Conservation (phyloP, 2,888 invertebrate species). For the Hybos culiciformis region DNA sequence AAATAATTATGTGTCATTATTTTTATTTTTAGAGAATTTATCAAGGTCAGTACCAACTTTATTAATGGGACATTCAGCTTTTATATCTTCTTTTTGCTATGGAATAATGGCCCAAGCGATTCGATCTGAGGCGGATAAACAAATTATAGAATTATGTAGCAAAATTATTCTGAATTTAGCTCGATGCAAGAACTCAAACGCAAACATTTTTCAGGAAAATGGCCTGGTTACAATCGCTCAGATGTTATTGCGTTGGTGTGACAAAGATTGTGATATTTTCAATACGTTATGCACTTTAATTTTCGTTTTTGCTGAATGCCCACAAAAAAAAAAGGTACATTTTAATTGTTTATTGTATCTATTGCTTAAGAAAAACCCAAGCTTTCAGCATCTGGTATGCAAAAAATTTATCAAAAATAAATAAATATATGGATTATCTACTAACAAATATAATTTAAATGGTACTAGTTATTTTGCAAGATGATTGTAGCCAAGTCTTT, state of each 20-base stretch:
- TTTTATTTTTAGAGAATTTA: conserved; percentile 24
- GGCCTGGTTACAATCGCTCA: conserved; percentile 46
- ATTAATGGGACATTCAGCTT: conserved; percentile 28
- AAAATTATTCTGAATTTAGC: conserved; percentile 51
- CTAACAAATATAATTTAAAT: background rate
- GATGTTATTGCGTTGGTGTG: conserved; percentile 52
- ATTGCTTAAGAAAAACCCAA: too few species aligned
- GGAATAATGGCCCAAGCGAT: conserved; percentile 36
- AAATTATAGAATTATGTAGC: conserved; percentile 33
- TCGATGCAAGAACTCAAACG: conserved; percentile 45
- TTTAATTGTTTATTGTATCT: too few species aligned
- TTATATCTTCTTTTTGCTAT: conserved; percentile 33
- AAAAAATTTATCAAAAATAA: too few species aligned
- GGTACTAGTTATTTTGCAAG: background rate
- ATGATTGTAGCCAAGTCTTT: too few species aligned
- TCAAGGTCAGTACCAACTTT: conserved; percentile 33
- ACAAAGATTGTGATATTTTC: conserved; percentile 49
- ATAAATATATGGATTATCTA: background rate
- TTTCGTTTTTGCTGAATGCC: conserved; percentile 45
- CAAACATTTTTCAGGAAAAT: conserved; percentile 45
- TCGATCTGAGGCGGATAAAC: conserved; percentile 35
- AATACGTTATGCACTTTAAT: conserved; percentile 50
- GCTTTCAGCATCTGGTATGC: too few species aligned
- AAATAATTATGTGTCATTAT: background rate
- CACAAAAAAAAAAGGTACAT: conserved; percentile 27